Evolutionary conservation across 53 echinoderm and acorn worm genomes (phyloP).

Genomic region (Echinometra lucunter): DNA sequence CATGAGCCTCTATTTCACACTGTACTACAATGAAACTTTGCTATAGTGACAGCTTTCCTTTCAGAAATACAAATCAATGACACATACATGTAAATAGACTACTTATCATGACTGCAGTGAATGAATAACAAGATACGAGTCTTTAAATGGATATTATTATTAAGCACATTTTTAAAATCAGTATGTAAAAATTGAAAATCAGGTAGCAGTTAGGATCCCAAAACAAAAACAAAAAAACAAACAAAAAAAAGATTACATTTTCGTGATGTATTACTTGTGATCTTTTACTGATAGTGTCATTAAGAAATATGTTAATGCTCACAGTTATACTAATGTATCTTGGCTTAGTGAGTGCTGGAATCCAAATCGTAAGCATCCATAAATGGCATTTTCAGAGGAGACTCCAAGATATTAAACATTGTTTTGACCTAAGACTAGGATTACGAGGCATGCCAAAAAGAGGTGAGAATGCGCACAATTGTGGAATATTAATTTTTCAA

Average conservation of each 20-base stretch:
- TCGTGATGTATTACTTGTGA: too few species aligned
- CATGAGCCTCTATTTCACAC: not conserved
- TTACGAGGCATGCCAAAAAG: too few species aligned
- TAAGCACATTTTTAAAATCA: not conserved
- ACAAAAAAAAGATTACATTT: too few species aligned
- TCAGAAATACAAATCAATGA: not conserved
- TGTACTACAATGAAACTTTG: not conserved
- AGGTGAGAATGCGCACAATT: too few species aligned
- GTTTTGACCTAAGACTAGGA: too few species aligned
- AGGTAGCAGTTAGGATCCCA: not conserved
- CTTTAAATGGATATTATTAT: not conserved
- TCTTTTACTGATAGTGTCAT: not conserved
- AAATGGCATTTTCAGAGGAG: too few species aligned
- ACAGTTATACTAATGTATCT: not conserved
- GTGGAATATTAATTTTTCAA: too few species aligned
- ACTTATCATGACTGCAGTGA: not conserved
- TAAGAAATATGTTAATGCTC: not conserved
- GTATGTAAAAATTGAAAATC: not conserved
- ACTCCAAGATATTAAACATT: too few species aligned
- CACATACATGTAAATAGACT: not conserved
- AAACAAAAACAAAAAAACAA: too few species aligned
- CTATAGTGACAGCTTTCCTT: not conserved
- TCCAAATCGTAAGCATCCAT: too few species aligned
- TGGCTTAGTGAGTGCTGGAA: not conserved
- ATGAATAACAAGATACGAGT: not conserved